Evolutionary conservation across 2,888 invertebrate genomes (phyloP).

Genomic region (Holacanthella duospinosa): DNA sequence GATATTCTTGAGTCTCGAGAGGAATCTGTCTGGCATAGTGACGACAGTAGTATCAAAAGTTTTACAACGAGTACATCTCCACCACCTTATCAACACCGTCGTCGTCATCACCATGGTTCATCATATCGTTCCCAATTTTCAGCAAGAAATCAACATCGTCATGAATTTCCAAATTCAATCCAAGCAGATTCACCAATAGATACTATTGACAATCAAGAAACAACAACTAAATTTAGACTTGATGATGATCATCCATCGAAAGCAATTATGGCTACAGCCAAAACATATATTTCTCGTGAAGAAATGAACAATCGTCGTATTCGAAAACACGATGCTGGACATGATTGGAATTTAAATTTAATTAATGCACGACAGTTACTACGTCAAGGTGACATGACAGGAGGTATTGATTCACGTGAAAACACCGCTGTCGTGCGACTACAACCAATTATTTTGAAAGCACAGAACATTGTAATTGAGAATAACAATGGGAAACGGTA

Average conservation of each 20-base stretch:
- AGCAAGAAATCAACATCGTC: background rate
- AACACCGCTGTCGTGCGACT: too few relatives aligned
- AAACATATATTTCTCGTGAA: slow-evolving; percentile 6
- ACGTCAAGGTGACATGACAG: too few relatives aligned
- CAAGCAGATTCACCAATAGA: background rate
- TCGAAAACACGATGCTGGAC: too few relatives aligned
- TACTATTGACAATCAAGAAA: background rate
- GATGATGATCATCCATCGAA: slow-evolving; percentile 33
- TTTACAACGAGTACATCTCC: background rate
- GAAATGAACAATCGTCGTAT: slow-evolving; percentile 3
- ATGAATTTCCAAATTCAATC: background rate
- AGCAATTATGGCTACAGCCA: slow-evolving; percentile 26
- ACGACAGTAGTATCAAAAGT: background rate
- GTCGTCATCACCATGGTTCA: slow-evolving; percentile 25
- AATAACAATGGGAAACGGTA: background rate
- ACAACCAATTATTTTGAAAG: background rate
- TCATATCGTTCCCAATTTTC: background rate
- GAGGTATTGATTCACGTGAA: background rate
- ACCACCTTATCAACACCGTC: slow-evolving; percentile 13
- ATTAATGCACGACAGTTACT: too few relatives aligned
- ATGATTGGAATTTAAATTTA: too few relatives aligned
- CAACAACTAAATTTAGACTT: slow-evolving; percentile 17
- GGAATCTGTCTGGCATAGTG: background rate
- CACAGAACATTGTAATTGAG: background rate
- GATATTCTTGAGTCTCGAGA: slow-evolving; percentile 15